phyloP scores from a whole-genome alignment of 2,113 vertebrate species.

The Pelvicachromis taeniatus region DNA sequence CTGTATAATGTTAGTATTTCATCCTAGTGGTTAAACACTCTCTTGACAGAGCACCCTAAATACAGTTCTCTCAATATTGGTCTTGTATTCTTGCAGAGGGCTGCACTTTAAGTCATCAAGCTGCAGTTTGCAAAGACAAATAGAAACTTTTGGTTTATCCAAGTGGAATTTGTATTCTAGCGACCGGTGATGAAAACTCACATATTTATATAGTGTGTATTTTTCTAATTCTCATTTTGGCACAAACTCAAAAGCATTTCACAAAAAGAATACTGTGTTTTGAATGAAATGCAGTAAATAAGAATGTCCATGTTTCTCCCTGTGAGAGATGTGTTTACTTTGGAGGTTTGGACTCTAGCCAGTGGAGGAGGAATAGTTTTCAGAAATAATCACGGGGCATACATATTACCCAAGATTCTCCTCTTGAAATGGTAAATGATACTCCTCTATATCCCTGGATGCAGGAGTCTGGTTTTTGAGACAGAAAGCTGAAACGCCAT shows the following conservation, averaged over 20 bases:
- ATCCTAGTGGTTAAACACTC: constrained; percentile 1
- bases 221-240: constrained; percentile 68
- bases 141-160: constrained; percentile 62
- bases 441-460: constrained; percentile 3
- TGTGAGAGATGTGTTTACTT: constrained; percentile 71
- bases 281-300: constrained; percentile 75
- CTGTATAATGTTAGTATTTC: constrained; percentile 20
- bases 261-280: constrained; percentile 76
- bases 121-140: constrained; percentile 54
- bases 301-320: constrained; percentile 69
- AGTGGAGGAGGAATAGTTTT: constrained; percentile 72
- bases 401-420: constrained; percentile 72
- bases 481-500: background rate
- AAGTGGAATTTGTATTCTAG: constrained; percentile 59
- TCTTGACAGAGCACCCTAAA: constrained; percentile 53
- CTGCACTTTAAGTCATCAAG: constrained; percentile 52
- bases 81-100: constrained; percentile 47
- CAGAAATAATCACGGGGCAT: constrained; percentile 72
- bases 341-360: constrained; percentile 71
- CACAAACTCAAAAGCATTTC: constrained; percentile 51
- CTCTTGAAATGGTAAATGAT: constrained; percentile 50
- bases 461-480: background rate
- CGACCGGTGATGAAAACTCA: constrained; percentile 54
- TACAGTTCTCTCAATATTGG: constrained; percentile 65
- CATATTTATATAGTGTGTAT: constrained; percentile 61